phyloP scores from a whole-genome alignment of 2,888 invertebrate genomes.

The Oscheius sp. region DNA sequence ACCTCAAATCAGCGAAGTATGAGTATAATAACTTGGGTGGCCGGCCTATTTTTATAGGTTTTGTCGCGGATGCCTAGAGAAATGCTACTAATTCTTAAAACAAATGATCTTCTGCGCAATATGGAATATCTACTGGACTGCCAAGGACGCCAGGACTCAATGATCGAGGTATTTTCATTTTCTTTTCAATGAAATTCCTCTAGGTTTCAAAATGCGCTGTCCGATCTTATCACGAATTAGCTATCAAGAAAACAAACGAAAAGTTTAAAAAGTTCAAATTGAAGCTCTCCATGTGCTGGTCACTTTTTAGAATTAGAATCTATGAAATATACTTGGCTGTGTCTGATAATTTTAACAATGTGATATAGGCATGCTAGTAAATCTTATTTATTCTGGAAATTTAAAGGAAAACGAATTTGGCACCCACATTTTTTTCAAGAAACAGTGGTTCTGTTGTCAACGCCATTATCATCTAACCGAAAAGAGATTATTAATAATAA shows the following conservation, averaged over 20 bases:
- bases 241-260: conserved; percentile 48
- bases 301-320: conserved; percentile 44
- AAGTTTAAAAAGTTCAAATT: conserved; percentile 38
- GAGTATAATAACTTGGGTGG: neutral
- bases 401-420: too few relatives aligned
- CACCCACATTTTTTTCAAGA: too few relatives aligned
- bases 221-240: conserved; percentile 57
- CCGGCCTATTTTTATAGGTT: conserved; percentile 77
- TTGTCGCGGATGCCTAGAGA: conserved; percentile 89
- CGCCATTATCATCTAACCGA: too few relatives aligned
- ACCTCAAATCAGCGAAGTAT: conserved; percentile 67
- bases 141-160: conserved; percentile 57
- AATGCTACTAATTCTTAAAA: conserved; percentile 92
- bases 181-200: neutral
- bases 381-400: neutral
- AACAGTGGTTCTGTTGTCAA: too few relatives aligned
- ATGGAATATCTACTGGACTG: conserved; percentile 66
- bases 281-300: conserved; percentile 47
- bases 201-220: conserved; percentile 66
- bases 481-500: too few relatives aligned
- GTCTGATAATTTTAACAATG: conserved; percentile 23
- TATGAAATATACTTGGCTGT: conserved; percentile 41
- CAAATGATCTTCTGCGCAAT: conserved; percentile 83
- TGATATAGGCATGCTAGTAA: neutral
- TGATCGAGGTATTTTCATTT: conserved; percentile 55